phyloP scores from a whole-genome alignment of 2,797 vertebrate species.

The Falco columbarius region DNA sequence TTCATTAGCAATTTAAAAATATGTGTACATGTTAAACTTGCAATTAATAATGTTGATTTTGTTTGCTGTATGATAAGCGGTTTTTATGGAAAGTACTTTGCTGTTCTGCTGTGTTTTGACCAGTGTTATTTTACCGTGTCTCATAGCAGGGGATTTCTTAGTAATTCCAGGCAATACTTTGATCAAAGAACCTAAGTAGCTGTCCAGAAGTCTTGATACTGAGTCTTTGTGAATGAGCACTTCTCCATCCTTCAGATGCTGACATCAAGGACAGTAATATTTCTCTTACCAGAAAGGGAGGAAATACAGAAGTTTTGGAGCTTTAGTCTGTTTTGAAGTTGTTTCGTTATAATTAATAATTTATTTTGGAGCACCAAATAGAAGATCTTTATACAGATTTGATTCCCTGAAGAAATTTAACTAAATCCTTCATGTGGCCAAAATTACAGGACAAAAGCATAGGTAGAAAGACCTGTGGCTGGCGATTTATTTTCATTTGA shows the following conservation, averaged over 20 bases:
- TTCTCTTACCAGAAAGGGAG: neutral
- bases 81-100: neutral
- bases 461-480: neutral
- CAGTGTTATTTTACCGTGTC: neutral
- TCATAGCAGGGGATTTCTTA: neutral
- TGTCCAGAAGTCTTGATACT: neutral
- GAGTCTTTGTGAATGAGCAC: neutral
- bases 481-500: neutral
- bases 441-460: neutral
- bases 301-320: neutral
- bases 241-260: neutral
- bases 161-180: neutral
- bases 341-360: neutral
- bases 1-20: neutral
- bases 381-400: neutral
- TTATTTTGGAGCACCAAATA: neutral
- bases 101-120: neutral
- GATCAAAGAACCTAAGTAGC: neutral
- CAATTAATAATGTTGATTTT: neutral
- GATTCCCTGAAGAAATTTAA: neutral
- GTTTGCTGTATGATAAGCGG: neutral
- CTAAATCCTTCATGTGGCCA: neutral
- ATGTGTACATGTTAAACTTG: neutral
- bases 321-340: neutral
- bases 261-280: neutral